Conservation (phyloP, 2,797 vertebrate genomes). For the Pipistrellus kuhlii region DNA sequence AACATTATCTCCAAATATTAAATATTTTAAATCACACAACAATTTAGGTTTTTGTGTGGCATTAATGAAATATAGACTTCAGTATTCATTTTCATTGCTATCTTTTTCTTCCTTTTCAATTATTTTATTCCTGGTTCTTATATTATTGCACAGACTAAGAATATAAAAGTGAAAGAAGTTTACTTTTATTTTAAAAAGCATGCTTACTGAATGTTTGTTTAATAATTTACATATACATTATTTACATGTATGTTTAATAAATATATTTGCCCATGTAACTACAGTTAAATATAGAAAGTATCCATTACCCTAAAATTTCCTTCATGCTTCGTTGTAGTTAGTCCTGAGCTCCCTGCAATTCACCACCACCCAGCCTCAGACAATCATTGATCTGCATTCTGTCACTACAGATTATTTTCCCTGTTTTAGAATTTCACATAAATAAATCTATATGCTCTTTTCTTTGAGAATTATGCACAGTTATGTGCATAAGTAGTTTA, state of each 20-base stretch:
- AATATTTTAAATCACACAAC: not conserved
- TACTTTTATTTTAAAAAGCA: constrained; percentile 32
- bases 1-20: constrained; percentile 10
- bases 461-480: not conserved
- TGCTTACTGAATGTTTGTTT: not conserved
- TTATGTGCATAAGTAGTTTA: not conserved
- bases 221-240: not conserved
- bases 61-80: not conserved
- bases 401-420: not conserved
- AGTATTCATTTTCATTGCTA: constrained; percentile 32
- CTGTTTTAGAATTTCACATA: not conserved
- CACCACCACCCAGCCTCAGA: not conserved
- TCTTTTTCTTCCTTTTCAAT: not conserved
- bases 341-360: accelerated
- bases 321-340: not conserved
- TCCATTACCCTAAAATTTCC: not conserved
- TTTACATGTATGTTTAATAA: not conserved
- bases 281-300: not conserved
- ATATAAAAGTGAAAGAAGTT: not conserved
- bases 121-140: not conserved
- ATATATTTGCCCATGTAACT: not conserved
- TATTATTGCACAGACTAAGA: not conserved
- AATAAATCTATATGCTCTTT: not conserved
- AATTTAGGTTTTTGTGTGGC: not conserved
- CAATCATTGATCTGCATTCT: not conserved